A percentile compares a stretch with the other conserved stretches of the same genome.
phyloP scores from a whole-genome alignment of 2,797 vertebrate genomes.

The Simalia tracyae region DNA sequence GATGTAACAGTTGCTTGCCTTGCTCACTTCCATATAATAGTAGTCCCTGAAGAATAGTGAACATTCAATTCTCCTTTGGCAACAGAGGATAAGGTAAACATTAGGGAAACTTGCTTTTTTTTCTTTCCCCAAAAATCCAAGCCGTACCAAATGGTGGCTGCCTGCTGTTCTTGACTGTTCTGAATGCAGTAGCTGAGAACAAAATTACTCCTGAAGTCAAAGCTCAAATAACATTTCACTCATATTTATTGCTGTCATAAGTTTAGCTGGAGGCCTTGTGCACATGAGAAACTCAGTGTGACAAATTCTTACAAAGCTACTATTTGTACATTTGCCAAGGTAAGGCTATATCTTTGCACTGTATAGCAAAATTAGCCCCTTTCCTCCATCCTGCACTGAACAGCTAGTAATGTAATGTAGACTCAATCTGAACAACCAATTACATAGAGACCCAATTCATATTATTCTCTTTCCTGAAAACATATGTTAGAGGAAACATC shows the following conservation, averaged over 20 bases:
- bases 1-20: neutral
- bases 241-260: neutral
- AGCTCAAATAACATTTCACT: constrained; percentile 16
- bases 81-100: neutral
- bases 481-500: no score
- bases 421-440: neutral
- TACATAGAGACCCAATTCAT: neutral
- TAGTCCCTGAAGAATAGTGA: neutral
- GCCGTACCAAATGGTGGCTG: neutral
- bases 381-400: neutral
- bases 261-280: neutral
- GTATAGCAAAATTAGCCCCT: neutral
- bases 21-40: neutral
- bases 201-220: neutral
- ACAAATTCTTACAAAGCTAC: neutral
- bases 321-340: neutral
- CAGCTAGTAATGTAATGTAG: neutral
- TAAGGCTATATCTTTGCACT: neutral
- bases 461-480: neutral
- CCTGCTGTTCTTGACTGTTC: neutral
- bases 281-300: neutral
- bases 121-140: neutral
- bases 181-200: neutral
- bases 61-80: neutral
- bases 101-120: neutral